Conservation (phyloP, 2,113 vertebrate species). For the Onychostoma macrolepis region DNA sequence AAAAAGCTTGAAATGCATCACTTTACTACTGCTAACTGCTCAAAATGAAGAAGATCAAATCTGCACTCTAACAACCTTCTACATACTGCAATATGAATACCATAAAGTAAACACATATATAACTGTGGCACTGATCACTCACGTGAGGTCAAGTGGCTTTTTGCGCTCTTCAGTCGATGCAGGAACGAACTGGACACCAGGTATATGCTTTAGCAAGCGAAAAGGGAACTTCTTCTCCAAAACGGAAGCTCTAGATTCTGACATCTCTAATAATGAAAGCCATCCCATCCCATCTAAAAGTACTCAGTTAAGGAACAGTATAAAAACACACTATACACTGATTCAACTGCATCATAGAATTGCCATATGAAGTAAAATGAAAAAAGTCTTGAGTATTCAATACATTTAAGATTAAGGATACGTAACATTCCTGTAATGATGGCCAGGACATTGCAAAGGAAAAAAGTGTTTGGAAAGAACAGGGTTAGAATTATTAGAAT, state of each 20-base stretch:
- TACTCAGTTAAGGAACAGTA: slow-evolving; percentile 61
- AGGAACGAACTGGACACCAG: slow-evolving; percentile 76
- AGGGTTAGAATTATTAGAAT: slow-evolving; percentile 71
- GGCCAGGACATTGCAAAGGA: slow-evolving; percentile 78
- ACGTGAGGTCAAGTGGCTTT: slow-evolving; percentile 72
- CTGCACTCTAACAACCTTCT: background rate
- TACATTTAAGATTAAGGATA: slow-evolving; percentile 77
- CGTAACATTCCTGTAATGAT: slow-evolving; percentile 75
- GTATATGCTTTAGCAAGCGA: slow-evolving; percentile 72
- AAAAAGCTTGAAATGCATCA: background rate
- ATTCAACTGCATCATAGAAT: background rate
- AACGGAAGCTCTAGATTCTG: slow-evolving; percentile 67
- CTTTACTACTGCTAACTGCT: background rate
- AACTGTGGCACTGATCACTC: slow-evolving; percentile 44
- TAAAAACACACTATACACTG: background rate
- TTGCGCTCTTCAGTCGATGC: slow-evolving; percentile 75
- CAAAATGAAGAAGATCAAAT: background rate
- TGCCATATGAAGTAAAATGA: background rate
- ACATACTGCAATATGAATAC: background rate
- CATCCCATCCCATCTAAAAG: slow-evolving; percentile 78
- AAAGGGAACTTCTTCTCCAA: slow-evolving; percentile 79
- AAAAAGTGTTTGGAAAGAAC: slow-evolving; percentile 75
- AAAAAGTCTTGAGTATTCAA: background rate
- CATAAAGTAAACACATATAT: background rate
- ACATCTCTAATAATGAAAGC: slow-evolving; percentile 77